A percentile compares a stretch with the other conserved stretches of the same genome.
Conservation (phyloP, 2,113 vertebrate genomes). For the Sinosuthora webbiana region DNA sequence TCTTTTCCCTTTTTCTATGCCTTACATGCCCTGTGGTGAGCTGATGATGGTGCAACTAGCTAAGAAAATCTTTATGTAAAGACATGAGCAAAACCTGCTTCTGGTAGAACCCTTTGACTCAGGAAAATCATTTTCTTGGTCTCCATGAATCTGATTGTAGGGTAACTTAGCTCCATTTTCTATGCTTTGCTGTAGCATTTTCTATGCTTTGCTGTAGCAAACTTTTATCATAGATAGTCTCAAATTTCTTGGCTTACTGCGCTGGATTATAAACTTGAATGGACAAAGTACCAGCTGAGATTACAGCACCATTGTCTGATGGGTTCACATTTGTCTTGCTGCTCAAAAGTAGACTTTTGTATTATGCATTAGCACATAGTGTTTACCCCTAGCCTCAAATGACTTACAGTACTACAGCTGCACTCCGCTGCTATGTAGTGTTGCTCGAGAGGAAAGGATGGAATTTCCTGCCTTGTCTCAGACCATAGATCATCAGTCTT, state of each 20-base stretch:
- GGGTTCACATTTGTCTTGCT: neutral
- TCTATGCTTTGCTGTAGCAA: neutral
- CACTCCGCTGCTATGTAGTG: neutral
- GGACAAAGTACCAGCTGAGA: neutral
- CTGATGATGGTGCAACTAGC: neutral
- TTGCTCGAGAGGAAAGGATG: neutral
- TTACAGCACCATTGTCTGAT: neutral
- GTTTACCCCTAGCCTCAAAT: neutral
- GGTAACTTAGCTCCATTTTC: neutral
- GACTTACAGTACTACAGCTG: neutral
- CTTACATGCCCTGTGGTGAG: neutral
- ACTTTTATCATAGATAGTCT: neutral
- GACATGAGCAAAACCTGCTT: neutral
- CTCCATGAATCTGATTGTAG: neutral
- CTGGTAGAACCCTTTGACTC: neutral
- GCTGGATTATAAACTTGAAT: neutral
- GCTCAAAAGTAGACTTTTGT: slow-evolving; percentile 5
- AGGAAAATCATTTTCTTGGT: neutral
- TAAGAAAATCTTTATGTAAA: neutral
- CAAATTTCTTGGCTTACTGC: neutral
- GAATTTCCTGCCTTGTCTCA: slow-evolving; percentile 25
- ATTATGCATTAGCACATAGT: neutral
- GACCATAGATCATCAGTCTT: neutral
- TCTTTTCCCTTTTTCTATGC: neutral
- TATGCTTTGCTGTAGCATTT: neutral